Evolutionary conservation across 1,140 invertebrate species (phyloP), one percentile per base, ranked within the genome.

Genomic region (Phymorhynchus buccinoides): DNA sequence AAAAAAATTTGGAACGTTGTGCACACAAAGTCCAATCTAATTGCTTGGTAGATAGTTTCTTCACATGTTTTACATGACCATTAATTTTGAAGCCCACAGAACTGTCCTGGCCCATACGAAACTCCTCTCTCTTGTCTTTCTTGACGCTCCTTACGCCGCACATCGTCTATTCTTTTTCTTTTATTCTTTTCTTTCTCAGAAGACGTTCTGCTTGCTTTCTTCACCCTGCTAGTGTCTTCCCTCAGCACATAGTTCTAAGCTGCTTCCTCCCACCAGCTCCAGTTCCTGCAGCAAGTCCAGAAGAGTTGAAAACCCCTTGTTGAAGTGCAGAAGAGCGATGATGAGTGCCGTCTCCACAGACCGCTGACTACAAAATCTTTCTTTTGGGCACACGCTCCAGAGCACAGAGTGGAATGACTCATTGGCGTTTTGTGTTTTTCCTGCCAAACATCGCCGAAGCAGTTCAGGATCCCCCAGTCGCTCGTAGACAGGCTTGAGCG

Each of bases 401-500:
- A 79, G 12, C 3, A 35, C 7, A 9, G 77, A 79, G 42, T 79
- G 77, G 32, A 79, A 79, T 7, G 42, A n/a, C 39, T 77, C 75
- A n/a, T 79, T 79, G n/a, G 41, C 27, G 30, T 79, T 79, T 37
- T 79, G 77, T 30, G 77, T 79, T 52, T 79, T 79, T 7, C 77
- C 77, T 39, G n/a, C 41, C 39, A 79, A 30, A 37, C 77, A 79
- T n/a, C 77, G 35, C 18, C 77, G 39, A 3, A 79, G 39, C 3
- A 79, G 77, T 12, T 42, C n/a, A 9, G 77, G 77, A 37, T 79
- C 77, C 22, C 22, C 44, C 9, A 42, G 77, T 30, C 77, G 77
- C 30, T 79, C 3, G 77, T 52, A 79, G n/a, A 79, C 39, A 3
- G 77, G 77, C n/a, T 32, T 79, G 18, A 79, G 22, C 1, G 14